A percentile compares a stretch with the other conserved stretches of the same genome.
These are phyloP conservation scores for Eutrigla gurnardus DNA, from an alignment of 2,797 vertebrate genomes.

Conservation along the genomic window DNA sequence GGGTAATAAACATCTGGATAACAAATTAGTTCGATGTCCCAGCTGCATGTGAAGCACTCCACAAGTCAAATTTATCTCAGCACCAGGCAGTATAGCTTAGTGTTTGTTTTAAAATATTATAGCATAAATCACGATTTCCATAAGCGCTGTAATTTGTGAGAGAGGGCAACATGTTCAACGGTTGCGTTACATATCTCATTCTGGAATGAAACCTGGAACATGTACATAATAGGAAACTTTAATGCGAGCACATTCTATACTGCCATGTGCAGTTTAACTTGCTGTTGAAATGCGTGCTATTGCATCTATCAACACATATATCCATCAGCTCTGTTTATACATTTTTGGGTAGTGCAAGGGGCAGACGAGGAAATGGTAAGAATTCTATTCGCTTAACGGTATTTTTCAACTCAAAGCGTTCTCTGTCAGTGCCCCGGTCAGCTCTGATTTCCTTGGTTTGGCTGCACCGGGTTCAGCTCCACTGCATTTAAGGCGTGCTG, in stretches of 20 bases:
- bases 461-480: constrained; percentile 60
- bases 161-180: not conserved
- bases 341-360: constrained; percentile 49
- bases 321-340: constrained; percentile 67
- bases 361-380: constrained; percentile 51
- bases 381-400: constrained; percentile 40
- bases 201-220: constrained; percentile 11
- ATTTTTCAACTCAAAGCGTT: constrained; percentile 53
- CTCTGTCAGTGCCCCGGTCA: constrained; percentile 42
- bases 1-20: constrained; percentile 24
- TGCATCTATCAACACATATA: constrained; percentile 62
- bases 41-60: not conserved
- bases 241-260: constrained; percentile 25
- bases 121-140: not conserved
- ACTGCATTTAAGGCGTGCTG: constrained; percentile 57
- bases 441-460: constrained; percentile 55
- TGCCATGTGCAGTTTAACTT: constrained; percentile 48
- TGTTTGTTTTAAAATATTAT: not conserved
- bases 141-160: not conserved
- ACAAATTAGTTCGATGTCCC: not conserved
- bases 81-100: not conserved
- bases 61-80: not conserved
- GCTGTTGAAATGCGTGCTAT: constrained; percentile 51
- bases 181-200: not conserved
- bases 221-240: constrained; percentile 29